phyloP scores from a whole-genome alignment of 2,888 invertebrate species.

The Coecobrya sp. region DNA sequence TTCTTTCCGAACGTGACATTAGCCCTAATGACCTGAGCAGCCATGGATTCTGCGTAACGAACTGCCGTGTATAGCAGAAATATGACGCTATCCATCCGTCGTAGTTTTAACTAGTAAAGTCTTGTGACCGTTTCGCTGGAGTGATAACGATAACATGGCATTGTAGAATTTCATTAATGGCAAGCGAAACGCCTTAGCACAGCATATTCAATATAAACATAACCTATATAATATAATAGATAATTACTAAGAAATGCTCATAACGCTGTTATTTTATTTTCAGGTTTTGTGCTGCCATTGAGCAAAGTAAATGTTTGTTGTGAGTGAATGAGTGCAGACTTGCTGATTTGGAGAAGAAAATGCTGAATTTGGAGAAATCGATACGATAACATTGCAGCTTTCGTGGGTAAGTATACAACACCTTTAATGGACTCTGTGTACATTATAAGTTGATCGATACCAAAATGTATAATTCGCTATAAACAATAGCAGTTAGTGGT shows the following conservation, averaged over 20 bases:
- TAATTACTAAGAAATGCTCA: no score
- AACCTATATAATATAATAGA: background rate
- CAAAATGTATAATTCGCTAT: constrained; percentile 6
- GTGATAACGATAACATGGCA: background rate
- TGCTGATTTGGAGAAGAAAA: constrained; percentile 2
- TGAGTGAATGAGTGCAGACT: constrained; percentile 33
- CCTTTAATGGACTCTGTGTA: background rate
- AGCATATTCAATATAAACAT: background rate
- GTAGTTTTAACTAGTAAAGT: background rate
- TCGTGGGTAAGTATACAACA: constrained; percentile 19
- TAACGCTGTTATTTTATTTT: background rate
- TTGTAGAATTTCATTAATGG: background rate
- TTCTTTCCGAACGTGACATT: constrained; percentile 55
- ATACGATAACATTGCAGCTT: constrained; percentile 49
- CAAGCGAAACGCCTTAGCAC: background rate
- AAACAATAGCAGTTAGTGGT: background rate
- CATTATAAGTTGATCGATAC: constrained; percentile 19
- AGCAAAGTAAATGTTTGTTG: background rate
- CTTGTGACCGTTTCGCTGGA: background rate
- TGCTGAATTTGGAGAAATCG: constrained; percentile 28
- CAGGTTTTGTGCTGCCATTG: background rate
- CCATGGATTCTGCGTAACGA: constrained; percentile 35
- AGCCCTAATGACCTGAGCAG: constrained; percentile 68
- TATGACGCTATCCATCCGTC: background rate
- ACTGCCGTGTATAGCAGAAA: background rate